Conservation (phyloP, 2,888 invertebrate genomes). For the Campopleginae sp. region DNA sequence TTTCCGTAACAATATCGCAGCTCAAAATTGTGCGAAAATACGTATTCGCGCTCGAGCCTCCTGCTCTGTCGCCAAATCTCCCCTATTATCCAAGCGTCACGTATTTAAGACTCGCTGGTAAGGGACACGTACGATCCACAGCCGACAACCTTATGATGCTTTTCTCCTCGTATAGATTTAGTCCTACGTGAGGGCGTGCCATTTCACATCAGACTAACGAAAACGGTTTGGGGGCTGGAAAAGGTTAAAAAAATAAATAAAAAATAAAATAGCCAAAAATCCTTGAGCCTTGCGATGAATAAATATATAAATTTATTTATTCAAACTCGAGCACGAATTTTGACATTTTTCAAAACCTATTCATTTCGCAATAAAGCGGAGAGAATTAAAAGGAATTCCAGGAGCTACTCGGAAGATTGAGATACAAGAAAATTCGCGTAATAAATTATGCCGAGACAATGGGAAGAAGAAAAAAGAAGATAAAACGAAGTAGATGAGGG, state of each 20-base stretch:
- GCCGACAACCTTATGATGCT: constrained; percentile 34
- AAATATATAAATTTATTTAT: background rate
- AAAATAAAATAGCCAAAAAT: background rate
- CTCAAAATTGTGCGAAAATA: constrained; percentile 17
- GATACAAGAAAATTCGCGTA: background rate
- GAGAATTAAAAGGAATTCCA: background rate
- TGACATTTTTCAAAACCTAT: background rate
- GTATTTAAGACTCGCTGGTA: constrained; percentile 81
- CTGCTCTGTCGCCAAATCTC: constrained; percentile 73
- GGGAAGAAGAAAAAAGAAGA: background rate
- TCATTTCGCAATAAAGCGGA: background rate
- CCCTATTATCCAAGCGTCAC: constrained; percentile 79
- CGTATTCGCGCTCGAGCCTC: constrained; percentile 10
- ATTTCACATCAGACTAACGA: constrained; percentile 27
- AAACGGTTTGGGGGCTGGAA: background rate
- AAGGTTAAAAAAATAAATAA: background rate
- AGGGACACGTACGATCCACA: constrained; percentile 76
- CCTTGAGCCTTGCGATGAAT: too few relatives aligned
- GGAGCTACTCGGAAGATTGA: background rate
- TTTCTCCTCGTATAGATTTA: constrained; percentile 22
- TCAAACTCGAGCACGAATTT: background rate
- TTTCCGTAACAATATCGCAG: constrained; percentile 31
- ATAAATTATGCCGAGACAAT: constrained; percentile 13
- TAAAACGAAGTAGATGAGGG: constrained; percentile 14
- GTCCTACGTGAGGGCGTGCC: constrained; percentile 52